Conservation (phyloP, 2,113 vertebrate genomes). For the Chrysemys picta region DNA sequence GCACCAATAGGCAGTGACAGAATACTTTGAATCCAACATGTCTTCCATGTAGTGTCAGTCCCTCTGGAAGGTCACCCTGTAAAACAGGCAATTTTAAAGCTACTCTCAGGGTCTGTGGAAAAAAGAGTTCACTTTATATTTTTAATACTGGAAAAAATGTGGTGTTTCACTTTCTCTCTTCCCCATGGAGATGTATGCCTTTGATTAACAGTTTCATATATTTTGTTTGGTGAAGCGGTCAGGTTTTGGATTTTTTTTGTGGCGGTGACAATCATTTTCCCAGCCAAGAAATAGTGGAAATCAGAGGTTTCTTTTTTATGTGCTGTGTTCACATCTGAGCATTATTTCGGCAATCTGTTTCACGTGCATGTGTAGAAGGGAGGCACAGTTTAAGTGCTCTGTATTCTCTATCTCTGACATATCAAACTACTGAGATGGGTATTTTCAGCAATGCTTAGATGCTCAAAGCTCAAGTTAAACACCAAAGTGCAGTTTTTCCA, state of each 20-base stretch:
- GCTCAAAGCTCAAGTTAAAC: neutral
- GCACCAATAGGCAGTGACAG: constrained; percentile 34
- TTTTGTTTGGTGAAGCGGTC: constrained; percentile 43
- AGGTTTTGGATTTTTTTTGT: neutral
- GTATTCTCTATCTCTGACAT: constrained; percentile 16
- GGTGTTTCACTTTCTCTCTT: constrained; percentile 24
- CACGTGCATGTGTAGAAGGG: constrained; percentile 23
- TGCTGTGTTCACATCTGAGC: neutral
- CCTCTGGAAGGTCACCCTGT: neutral
- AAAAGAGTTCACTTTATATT: neutral
- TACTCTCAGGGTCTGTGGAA: neutral
- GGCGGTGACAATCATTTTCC: neutral
- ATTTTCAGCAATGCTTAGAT: neutral
- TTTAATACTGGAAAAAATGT: neutral
- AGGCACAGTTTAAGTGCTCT: constrained; percentile 4
- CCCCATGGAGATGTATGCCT: constrained; percentile 18
- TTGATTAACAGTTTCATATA: neutral
- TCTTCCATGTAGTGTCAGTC: neutral
- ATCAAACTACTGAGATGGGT: neutral
- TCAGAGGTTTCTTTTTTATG: neutral
- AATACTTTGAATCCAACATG: constrained; percentile 13
- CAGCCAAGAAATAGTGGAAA: constrained; percentile 27
- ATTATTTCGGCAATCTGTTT: constrained; percentile 14
- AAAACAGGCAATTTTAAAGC: constrained; percentile 1
- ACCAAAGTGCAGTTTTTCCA: neutral